Evolutionary conservation across 2,113 vertebrate genomes (phyloP), one percentile per base, ranked within the genome.

Genomic region (Malurus alboscapulatus): DNA sequence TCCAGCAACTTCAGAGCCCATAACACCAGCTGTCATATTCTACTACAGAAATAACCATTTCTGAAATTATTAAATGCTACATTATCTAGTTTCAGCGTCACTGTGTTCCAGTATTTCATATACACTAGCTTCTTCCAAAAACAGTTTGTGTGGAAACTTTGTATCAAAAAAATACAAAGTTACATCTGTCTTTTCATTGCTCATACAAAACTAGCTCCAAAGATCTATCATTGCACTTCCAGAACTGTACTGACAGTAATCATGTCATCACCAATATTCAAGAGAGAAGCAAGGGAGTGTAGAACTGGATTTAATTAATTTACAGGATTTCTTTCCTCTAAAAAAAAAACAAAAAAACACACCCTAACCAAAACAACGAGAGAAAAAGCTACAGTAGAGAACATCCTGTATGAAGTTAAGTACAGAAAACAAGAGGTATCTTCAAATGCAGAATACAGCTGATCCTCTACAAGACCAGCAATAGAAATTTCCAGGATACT

Each of bases 21-120:
- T 38, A 83, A 63, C 69, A 85, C 32, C 59, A 91, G 65, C 57
- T 87, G 76, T 81, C 79, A 84, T 50, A 92, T 48, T 78, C 61
- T 40, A 63, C 92, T 81, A 88, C 6, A 42, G 48, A 77, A 93
- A 84, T 77, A 74, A 7, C 12, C 45, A 90, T 59, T 94, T 90
- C 55, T 93, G 73, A 51, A 92, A 92, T 68, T 87, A 81, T 75
- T 93, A 86, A 80, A 88, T 42, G 45, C 29, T 63, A 86, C 44
- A 36, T 68, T 94, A 94, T 69, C 55, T 63, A 48, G 36, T 73
- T 93, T 71, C 21, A 53, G 76, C 65, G 90, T 75, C 66, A 34
- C 1, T 53, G 27, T 61, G 68, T 71, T 74, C 36, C 61, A 78
- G 29, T 50, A 79, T 44, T 30, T 61, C 61, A 88, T 34, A 86